Conservation (phyloP, 2,113 vertebrate species). For the Heterotis niloticus region DNA sequence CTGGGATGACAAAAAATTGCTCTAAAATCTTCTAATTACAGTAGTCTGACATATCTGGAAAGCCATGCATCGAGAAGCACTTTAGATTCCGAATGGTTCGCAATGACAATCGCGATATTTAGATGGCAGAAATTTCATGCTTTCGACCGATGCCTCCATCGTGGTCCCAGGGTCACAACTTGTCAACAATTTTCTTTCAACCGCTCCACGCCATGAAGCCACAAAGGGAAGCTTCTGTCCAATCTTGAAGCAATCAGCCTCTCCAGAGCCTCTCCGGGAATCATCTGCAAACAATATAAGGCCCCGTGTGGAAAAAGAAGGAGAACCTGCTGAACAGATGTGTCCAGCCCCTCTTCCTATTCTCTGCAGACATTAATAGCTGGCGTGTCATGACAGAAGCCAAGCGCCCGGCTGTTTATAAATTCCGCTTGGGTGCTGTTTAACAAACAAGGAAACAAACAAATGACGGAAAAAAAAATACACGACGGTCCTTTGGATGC, state of each 20-base stretch:
- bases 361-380: constrained; percentile 55
- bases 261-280: constrained; percentile 61
- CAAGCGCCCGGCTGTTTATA: constrained; percentile 59
- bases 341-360: constrained; percentile 54
- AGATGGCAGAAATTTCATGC: too few relatives aligned
- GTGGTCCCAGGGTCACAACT: constrained; percentile 23
- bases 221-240: constrained; percentile 50
- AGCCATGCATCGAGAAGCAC: too few relatives aligned
- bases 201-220: constrained; percentile 48
- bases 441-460: constrained; percentile 33
- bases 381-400: constrained; percentile 61
- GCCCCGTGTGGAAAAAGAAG: constrained; percentile 55
- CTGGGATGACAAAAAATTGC: too few relatives aligned
- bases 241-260: constrained; percentile 62
- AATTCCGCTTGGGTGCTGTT: constrained; percentile 46
- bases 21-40: too few relatives aligned
- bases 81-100: background rate
- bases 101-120: background rate
- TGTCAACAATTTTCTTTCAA: constrained; percentile 48
- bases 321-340: constrained; percentile 69
- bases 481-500: too few relatives aligned
- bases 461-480: constrained; percentile 39
- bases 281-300: constrained; percentile 71
- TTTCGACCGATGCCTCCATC: background rate
- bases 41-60: too few relatives aligned